Base-by-base conservation (phyloP, 2,888 invertebrate genomes). In the Oegoconia quadripuncta region DNA sequence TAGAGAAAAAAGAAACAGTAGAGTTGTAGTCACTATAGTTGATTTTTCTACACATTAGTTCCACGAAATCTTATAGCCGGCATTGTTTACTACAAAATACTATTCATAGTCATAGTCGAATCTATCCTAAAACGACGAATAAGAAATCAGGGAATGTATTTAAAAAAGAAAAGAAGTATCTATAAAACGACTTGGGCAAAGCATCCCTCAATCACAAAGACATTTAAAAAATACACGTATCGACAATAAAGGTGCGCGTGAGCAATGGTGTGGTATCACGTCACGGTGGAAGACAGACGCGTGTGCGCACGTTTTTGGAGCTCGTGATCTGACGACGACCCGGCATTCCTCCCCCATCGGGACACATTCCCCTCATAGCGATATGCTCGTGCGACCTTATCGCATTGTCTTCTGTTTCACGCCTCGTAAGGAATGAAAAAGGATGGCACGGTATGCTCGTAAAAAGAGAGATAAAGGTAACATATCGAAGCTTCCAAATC, bases 341-440 rank as follows among this genome's bases (percentile, higher is more conserved):
- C 32, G 46, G 50, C 49, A 46, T 52, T 46, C 48, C 64, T 67
- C 70, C 71, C 69, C 72, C 12, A 12, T 9, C 5, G 23, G 49
- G 56, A 54, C 58, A 64, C 74, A 81, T 84, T 82, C 79, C 66
- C 61, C 44, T 54, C 75, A 79, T 78, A 75, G 74, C 78, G 74
- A 72, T 73, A 69, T 77, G 81, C 72, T 74, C 80, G 79, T 74
- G 78, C 67, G 60, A 54, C 52, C 47, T 58, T 43, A 48, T 52
- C 45, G 55, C 62, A 64, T 77, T 74, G 74, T 74, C 66, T 74
- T 65, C 74, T 48, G 63, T 68, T 73, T 69, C 70, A 76, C 69
- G 73, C 61, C 50, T 59, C 59, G 55, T 56, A 14, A 29, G 7
- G 4, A 25, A 17, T 17, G 11, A 3, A 7, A 14, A 14, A 20